These are phyloP conservation scores for Himalopsyche kuldschensis DNA, from an alignment of 2,888 invertebrate species.

Conservation along the genomic window DNA sequence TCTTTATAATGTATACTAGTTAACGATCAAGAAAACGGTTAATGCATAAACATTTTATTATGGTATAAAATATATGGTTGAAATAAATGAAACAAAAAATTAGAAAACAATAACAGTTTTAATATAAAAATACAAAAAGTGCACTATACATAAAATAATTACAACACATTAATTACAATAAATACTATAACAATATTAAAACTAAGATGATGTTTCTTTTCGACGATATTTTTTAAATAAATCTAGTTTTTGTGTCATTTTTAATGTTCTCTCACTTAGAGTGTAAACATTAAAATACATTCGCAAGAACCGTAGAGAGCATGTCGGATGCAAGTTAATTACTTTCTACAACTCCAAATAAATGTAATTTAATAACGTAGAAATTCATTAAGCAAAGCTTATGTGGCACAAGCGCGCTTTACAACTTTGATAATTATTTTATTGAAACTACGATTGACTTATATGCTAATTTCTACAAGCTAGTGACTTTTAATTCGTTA, in stretches of 20 bases:
- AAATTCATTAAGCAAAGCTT: constrained; percentile 9
- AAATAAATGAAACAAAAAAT: background rate
- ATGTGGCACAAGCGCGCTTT: constrained; percentile 22
- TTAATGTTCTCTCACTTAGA: background rate
- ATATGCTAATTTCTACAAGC: constrained; percentile 21
- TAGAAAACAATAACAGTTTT: constrained; percentile 35
- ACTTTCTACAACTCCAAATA: constrained; percentile 7
- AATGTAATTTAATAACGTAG: background rate
- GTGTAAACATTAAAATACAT: background rate
- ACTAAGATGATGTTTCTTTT: background rate
- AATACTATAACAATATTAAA: background rate
- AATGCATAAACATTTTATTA: too few species aligned
- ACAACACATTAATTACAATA: constrained; percentile 2
- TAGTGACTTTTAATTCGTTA: constrained; percentile 30
- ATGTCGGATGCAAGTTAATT: background rate
- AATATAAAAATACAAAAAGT: constrained; percentile 11
- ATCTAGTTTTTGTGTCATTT: background rate
- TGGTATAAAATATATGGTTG: background rate
- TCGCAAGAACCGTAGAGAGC: background rate
- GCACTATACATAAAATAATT: constrained; percentile 1
- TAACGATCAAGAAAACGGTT: too few species aligned
- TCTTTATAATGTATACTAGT: too few species aligned
- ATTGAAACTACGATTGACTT: constrained; percentile 11
- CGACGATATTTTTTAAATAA: background rate
- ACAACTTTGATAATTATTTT: constrained; percentile 4